Conservation (phyloP, 2,113 vertebrate genomes). For the Zosterops lateralis region DNA sequence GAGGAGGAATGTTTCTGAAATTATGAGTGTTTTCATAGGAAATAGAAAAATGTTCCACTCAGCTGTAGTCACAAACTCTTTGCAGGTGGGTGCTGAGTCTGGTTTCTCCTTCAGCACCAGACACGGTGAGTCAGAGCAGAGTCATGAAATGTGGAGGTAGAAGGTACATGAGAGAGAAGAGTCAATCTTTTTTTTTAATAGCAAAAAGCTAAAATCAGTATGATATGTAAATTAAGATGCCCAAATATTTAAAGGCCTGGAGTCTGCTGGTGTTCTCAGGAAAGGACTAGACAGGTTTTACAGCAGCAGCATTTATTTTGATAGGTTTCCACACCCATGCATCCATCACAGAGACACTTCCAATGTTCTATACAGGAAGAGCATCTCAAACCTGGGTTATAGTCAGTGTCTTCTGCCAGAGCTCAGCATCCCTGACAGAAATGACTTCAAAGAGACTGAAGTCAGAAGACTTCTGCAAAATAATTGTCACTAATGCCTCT, state of each 20-base stretch:
- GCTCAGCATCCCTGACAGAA: not conserved
- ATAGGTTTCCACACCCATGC: not conserved
- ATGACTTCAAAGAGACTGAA: not conserved
- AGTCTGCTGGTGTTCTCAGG: not conserved
- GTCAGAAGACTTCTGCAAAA: not conserved
- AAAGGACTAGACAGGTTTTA: not conserved
- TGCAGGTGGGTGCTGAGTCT: not conserved
- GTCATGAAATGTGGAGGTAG: not conserved
- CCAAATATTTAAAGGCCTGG: not conserved
- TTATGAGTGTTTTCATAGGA: not conserved
- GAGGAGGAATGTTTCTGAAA: not conserved
- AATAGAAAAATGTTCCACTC: not conserved
- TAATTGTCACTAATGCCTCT: not conserved
- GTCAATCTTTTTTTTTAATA: not conserved
- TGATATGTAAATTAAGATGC: not conserved
- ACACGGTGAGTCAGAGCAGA: not conserved
- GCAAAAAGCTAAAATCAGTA: not conserved
- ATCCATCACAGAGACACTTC: not conserved
- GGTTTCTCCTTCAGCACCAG: not conserved
- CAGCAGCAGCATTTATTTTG: not conserved
- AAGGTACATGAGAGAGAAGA: not conserved
- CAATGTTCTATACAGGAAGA: not conserved
- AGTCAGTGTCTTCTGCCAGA: not conserved
- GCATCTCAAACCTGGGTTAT: not conserved
- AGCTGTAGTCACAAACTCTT: not conserved